phyloP scores from a whole-genome alignment of 2,888 invertebrate genomes.

The Parnassius glacialis region DNA sequence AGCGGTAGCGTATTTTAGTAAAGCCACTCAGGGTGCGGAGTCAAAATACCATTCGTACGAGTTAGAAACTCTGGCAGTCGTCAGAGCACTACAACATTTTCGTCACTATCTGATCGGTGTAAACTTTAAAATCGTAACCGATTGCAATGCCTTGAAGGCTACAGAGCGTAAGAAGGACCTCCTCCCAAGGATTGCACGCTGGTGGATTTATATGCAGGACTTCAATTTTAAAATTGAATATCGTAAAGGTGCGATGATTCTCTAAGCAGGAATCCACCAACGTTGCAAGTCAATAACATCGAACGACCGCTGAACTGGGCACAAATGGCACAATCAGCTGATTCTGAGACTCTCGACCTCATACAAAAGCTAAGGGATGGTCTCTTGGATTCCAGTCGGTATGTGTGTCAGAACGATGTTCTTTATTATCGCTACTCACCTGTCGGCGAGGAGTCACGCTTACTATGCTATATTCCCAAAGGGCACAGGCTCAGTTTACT shows the following conservation, averaged over 20 bases:
- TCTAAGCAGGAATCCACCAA: constrained; percentile 29
- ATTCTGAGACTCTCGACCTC: constrained; percentile 25
- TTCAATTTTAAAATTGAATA: constrained; percentile 29
- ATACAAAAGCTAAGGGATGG: constrained; percentile 5
- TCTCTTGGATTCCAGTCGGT: constrained; percentile 29
- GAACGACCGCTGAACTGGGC: constrained; percentile 29
- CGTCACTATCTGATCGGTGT: constrained; percentile 29
- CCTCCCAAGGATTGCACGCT: constrained; percentile 28
- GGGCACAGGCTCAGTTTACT: too few relatives aligned
- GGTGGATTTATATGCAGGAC: constrained; percentile 33
- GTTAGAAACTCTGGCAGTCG: constrained; percentile 24
- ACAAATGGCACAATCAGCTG: constrained; percentile 30
- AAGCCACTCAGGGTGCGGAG: constrained; percentile 28
- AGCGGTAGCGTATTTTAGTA: constrained; percentile 11
- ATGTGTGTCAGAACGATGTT: constrained; percentile 26
- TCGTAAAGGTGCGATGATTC: constrained; percentile 25
- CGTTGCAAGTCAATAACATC: constrained; percentile 7
- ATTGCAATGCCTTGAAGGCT: constrained; percentile 31
- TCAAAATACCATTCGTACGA: too few relatives aligned
- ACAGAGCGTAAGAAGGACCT: constrained; percentile 31
- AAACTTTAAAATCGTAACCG: constrained; percentile 14
- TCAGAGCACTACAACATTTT: constrained; percentile 32
- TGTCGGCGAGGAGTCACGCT: too few relatives aligned
- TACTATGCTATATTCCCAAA: too few relatives aligned
- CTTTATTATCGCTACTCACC: constrained; percentile 25